Base-by-base conservation (phyloP, 2,797 vertebrate genomes). In the Ctenochaetus hawaiiensis region DNA sequence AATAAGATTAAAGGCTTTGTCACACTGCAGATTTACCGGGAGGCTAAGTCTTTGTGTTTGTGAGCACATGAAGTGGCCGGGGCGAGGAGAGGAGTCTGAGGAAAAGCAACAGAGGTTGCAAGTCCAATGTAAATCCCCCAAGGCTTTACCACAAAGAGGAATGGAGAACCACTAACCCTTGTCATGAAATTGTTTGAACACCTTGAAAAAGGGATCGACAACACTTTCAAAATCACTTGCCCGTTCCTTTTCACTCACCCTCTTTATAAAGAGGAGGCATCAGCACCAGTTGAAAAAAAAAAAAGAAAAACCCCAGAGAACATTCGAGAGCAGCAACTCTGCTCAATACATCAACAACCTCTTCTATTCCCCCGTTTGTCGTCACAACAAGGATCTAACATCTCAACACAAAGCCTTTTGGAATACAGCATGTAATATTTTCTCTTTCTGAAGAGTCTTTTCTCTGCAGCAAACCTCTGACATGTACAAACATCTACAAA, bases 1-100 rank as follows among this genome's bases (percentile, higher is more conserved):
- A 89, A 79, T 81, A 47, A 72, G 82, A 84, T 90, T 85, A 91
- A 72, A 82, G 74, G 78, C 83, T 91, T 87, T 82, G 86, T 86
- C 73, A 90, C 87, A 60, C 75, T 34, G 30, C 73, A 64, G 83
- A 78, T 78, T 81, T 81, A 78, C 77, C 56, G 3, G 73, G 49
- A 91, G 79, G 83, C 61, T 23, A 16, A 47, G 61, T 45, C 61
- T 87, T 75, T 86, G 67, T 85, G 26, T 77, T 65, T 67, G 71
- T 23, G 70, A 79, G 87, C 65, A 49, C 61, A 64, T 52, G 57
- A 83, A 81, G 71, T 52, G 65, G 71, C 78, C 78, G 12, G 13
- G 62, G 56, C 26, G 57, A 66, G 10, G 66, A 80, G 62, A 66
- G 57, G 71, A 43, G 78, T 81, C 45, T 22, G 67, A 74, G 26